phyloP scores from a whole-genome alignment of 2,113 vertebrate genomes.

The Podiceps cristatus region DNA sequence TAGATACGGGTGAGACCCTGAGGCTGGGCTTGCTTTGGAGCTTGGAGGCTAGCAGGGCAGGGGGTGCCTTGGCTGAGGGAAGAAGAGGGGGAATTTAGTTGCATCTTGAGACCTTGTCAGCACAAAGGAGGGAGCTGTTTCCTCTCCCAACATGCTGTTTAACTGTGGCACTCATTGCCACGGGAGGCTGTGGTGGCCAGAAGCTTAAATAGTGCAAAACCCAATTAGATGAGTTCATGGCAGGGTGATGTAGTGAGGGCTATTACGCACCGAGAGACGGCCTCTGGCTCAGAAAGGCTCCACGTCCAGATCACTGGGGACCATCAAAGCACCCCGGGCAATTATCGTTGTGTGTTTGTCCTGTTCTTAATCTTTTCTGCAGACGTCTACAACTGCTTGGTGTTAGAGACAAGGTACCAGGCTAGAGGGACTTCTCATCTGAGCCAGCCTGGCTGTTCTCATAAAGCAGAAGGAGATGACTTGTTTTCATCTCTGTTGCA shows the following conservation, averaged over 20 bases:
- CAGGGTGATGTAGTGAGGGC: neutral
- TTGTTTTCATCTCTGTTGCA: neutral
- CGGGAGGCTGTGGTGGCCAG: neutral
- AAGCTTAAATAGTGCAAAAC: neutral
- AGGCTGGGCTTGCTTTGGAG: neutral
- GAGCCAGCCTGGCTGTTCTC: neutral
- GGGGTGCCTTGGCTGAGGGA: neutral
- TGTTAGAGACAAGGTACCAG: neutral
- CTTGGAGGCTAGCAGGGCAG: neutral
- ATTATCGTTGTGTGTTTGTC: neutral
- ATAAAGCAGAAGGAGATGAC: neutral
- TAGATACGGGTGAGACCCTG: rapidly evolving
- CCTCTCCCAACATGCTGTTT: neutral
- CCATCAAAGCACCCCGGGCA: neutral
- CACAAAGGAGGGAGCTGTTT: neutral
- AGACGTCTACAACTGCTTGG: neutral
- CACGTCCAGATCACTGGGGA: neutral
- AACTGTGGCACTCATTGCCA: neutral
- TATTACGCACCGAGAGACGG: neutral
- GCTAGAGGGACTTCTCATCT: neutral
- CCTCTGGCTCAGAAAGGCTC: neutral
- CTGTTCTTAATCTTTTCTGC: neutral
- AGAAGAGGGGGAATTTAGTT: neutral
- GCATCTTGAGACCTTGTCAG: neutral
- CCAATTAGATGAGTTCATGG: neutral